Evolutionary conservation across 1,140 invertebrate species (phyloP).

Genomic region (Triops cancriformis): DNA sequence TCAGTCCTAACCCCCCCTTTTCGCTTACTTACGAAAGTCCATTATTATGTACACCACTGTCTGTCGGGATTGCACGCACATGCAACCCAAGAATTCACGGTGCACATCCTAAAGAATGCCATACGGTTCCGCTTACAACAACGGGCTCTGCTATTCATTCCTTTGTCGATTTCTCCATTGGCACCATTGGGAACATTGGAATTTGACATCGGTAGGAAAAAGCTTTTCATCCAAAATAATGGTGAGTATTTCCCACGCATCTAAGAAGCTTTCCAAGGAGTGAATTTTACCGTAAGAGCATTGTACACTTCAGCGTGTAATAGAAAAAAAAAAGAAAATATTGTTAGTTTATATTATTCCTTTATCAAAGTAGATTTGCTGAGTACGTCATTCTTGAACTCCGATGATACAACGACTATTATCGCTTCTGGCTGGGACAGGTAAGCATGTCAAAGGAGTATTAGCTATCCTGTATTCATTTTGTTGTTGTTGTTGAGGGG

Average conservation of each 20-base stretch:
- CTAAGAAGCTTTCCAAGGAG: not conserved
- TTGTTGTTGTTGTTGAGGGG: too few species aligned
- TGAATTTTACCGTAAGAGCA: not conserved
- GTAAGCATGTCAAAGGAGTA: too few species aligned
- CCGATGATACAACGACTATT: too few species aligned
- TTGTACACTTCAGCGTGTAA: not conserved
- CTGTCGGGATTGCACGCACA: not conserved
- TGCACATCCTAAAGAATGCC: not conserved
- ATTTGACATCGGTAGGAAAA: not conserved
- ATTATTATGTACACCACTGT: conserved; percentile 6
- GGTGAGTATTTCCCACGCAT: not conserved
- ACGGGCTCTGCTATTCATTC: not conserved
- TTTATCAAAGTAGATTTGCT: too few species aligned
- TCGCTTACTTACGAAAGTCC: not conserved
- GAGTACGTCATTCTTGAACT: too few species aligned
- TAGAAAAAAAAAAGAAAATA: too few species aligned
- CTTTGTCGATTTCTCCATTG: conserved; percentile 2
- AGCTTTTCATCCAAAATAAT: not conserved
- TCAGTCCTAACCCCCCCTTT: not conserved
- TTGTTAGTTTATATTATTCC: too few species aligned
- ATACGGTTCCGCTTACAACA: not conserved
- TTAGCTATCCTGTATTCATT: too few species aligned
- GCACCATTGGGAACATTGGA: not conserved
- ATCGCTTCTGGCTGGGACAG: too few species aligned
- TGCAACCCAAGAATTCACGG: not conserved